These are phyloP conservation scores for Poecilobothrus nobilitatus DNA, from an alignment of 2,888 invertebrate genomes.

Conservation along the genomic window DNA sequence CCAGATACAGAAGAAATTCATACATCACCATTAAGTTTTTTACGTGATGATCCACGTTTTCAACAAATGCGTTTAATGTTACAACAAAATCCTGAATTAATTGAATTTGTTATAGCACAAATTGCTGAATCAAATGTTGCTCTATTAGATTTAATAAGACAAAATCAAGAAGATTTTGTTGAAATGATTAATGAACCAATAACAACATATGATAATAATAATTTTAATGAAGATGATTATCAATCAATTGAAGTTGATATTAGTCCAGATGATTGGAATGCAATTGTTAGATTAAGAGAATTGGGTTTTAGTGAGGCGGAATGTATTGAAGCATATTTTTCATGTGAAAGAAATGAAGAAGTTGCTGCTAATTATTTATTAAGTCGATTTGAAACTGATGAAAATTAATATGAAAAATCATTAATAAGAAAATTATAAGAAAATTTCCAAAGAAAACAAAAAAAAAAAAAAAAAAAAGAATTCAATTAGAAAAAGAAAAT, in stretches of 20 bases:
- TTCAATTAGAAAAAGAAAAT: too few relatives aligned
- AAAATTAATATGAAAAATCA: too few relatives aligned
- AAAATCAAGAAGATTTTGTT: conserved; percentile 67
- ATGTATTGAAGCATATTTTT: conserved; percentile 7
- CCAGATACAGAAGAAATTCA: conserved; percentile 22
- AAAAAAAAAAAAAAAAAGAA: too few relatives aligned
- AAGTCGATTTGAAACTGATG: background rate
- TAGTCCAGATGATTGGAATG: background rate
- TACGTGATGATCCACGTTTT: conserved; percentile 90
- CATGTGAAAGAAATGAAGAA: conserved; percentile 5
- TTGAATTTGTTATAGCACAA: conserved; percentile 81
- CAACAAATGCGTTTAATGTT: conserved; percentile 86
- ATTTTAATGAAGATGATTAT: conserved; percentile 17
- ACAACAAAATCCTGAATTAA: conserved; percentile 81
- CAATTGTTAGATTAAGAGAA: background rate
- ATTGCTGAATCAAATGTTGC: conserved; percentile 92
- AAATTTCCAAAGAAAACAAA: too few relatives aligned
- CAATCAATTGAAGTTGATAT: background rate
- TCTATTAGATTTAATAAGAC: conserved; percentile 76
- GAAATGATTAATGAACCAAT: conserved; percentile 79
- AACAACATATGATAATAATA: conserved; percentile 17
- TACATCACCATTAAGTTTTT: conserved; percentile 66
- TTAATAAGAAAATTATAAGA: too few relatives aligned
- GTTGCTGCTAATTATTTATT: background rate
- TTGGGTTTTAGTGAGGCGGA: background rate